Evolutionary conservation across 2,888 invertebrate species (phyloP).

Genomic region (Drosophila affinis): DNA sequence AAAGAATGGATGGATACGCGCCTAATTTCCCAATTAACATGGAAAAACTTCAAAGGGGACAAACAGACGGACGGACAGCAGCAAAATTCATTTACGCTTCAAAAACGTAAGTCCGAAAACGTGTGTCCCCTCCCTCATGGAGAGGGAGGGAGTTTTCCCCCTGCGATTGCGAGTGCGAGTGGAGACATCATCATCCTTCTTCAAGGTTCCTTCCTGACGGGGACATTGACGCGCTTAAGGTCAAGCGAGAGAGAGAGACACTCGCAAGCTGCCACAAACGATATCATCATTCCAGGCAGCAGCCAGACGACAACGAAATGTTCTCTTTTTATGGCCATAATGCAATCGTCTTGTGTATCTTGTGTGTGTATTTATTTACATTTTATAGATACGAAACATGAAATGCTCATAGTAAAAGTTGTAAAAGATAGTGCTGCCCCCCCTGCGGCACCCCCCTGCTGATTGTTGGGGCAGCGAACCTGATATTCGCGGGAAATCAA

Average conservation of each 20-base stretch:
- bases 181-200: constrained; percentile 33
- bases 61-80: not conserved
- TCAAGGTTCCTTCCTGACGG: constrained; percentile 61
- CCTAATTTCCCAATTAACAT: constrained; percentile 68
- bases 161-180: constrained; percentile 6
- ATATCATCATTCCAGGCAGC: not conserved
- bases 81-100: constrained; percentile 53
- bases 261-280: constrained; percentile 7
- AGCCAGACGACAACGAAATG: not conserved
- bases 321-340: constrained; percentile 49
- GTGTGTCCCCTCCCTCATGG: constrained; percentile 17
- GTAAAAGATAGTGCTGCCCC: not conserved
- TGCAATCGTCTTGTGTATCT: constrained; percentile 25
- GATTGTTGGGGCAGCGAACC: not conserved
- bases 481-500: not conserved
- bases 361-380: constrained; percentile 34
- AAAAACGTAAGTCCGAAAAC: constrained; percentile 45
- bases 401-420: constrained; percentile 6
- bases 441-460: not conserved
- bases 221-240: constrained; percentile 69
- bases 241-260: constrained; percentile 22
- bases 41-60: constrained; percentile 41
- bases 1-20: constrained; percentile 15
- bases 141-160: constrained; percentile 20
- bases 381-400: constrained; percentile 19